Evolutionary conservation across 2,797 vertebrate species (phyloP).

Genomic region (Morus bassanus): DNA sequence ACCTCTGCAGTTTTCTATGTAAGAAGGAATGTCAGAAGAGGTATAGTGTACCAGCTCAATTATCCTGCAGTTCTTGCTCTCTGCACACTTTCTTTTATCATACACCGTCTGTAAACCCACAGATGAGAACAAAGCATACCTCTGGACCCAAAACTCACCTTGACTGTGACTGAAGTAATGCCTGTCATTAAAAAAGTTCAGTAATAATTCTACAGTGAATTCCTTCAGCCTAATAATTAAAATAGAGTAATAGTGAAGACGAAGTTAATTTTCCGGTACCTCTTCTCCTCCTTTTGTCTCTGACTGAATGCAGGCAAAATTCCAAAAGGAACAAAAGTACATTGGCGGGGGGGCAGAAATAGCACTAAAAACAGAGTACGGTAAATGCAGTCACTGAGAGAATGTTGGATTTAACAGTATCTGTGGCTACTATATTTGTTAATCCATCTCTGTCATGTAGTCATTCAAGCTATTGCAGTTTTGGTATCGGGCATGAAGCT

Average conservation of each 20-base stretch:
- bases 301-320: background rate
- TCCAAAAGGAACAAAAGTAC: background rate
- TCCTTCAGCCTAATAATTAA: background rate
- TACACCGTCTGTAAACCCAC: background rate
- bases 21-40: background rate
- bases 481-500: background rate
- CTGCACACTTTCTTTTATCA: background rate
- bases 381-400: background rate
- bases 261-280: background rate
- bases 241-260: background rate
- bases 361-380: background rate
- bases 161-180: background rate
- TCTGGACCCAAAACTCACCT: background rate
- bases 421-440: background rate
- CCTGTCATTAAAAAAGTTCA: background rate
- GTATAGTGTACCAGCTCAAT: background rate
- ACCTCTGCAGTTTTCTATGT: background rate
- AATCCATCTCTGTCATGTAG: background rate
- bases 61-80: background rate
- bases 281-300: background rate
- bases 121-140: background rate
- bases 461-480: background rate
- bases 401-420: background rate
- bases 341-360: background rate
- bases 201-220: background rate